Conservation (phyloP, 2,113 vertebrate species). For the Actenoides hombroni region DNA sequence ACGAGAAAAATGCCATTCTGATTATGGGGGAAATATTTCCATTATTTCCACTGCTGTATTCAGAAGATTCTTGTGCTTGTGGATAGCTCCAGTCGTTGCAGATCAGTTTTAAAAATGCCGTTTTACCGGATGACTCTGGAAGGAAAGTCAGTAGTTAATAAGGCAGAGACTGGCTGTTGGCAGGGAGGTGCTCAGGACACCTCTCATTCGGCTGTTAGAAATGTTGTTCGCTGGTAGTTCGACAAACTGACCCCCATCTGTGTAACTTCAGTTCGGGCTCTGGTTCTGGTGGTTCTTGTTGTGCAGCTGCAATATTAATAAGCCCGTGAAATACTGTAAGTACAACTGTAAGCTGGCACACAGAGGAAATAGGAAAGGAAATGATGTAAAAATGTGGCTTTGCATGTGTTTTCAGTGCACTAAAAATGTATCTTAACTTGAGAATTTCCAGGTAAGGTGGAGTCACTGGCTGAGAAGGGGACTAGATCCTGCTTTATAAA, state of each 20-base stretch:
- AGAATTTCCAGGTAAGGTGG: not conserved
- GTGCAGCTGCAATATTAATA: slow-evolving; percentile 1
- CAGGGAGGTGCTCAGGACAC: not conserved
- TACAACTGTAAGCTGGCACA: not conserved
- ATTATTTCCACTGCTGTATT: not conserved
- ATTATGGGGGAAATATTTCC: not conserved
- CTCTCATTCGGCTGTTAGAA: not conserved
- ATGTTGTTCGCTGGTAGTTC: not conserved
- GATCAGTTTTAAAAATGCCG: not conserved
- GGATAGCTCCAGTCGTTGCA: not conserved
- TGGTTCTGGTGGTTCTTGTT: not conserved
- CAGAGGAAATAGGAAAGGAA: not conserved
- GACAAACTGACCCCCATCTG: not conserved
- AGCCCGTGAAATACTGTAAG: not conserved
- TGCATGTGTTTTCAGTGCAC: not conserved
- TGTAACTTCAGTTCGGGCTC: not conserved
- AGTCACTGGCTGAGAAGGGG: not conserved
- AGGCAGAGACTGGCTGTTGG: not conserved
- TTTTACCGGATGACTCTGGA: not conserved
- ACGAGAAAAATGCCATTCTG: not conserved
- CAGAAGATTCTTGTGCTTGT: not conserved
- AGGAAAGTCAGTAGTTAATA: not conserved
- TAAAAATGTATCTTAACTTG: not conserved
- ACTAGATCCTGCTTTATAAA: not conserved
- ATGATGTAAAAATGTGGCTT: not conserved